These are phyloP conservation scores for Forpus xanthops DNA, from an alignment of 2,797 vertebrate species.

Conservation along the genomic window DNA sequence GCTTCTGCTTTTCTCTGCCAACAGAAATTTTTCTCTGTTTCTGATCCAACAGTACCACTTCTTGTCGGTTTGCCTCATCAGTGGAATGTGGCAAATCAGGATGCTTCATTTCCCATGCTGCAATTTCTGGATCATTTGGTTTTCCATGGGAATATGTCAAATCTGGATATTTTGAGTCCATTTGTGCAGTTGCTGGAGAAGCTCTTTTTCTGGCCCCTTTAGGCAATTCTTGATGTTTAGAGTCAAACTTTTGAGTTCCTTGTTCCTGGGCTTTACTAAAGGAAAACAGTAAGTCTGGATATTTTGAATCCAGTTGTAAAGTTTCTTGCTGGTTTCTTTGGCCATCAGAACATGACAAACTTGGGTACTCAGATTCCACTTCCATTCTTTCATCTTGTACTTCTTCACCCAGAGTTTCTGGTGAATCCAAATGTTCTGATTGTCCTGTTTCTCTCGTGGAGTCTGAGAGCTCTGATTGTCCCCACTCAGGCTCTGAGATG, in stretches of 20 bases:
- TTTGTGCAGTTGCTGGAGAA: neutral
- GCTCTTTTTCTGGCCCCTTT: slow-evolving; percentile 22
- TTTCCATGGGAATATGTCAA: neutral
- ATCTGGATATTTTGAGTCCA: neutral
- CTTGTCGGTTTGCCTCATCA: neutral
- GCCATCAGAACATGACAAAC: neutral
- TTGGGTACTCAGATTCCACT: neutral
- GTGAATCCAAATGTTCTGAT: neutral
- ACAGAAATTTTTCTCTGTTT: slow-evolving; percentile 17
- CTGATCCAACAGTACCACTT: neutral
- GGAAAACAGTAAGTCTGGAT: neutral
- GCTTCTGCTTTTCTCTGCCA: neutral
- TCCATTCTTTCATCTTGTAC: neutral
- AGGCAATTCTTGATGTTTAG: neutral
- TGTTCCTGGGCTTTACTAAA: neutral
- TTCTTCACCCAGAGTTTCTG: neutral
- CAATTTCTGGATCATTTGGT: neutral
- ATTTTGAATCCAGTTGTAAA: neutral
- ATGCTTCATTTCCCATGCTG: neutral
- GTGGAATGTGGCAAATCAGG: neutral
- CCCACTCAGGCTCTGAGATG: neutral
- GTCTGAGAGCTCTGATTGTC: neutral
- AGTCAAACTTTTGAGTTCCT: neutral
- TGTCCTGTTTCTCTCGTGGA: neutral
- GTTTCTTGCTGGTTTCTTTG: neutral